phyloP scores from a whole-genome alignment of 2,113 vertebrate genomes.

The Oncorhynchus mykiss region DNA sequence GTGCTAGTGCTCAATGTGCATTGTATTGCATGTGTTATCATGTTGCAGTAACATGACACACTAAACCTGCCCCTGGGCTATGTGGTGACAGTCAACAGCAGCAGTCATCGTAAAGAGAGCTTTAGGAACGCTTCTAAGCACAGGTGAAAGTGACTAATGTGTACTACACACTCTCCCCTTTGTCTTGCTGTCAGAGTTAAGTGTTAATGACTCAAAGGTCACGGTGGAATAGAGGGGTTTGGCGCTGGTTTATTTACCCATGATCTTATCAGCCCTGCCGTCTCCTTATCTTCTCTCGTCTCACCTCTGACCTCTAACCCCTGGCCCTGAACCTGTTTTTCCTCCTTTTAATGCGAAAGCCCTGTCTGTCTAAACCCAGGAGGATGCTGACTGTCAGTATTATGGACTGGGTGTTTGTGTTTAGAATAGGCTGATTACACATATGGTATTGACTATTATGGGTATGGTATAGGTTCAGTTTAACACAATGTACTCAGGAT shows the following conservation, averaged over 20 bases:
- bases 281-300: slow-evolving; percentile 26
- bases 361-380: not conserved
- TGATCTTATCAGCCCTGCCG: slow-evolving; percentile 1
- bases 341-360: not conserved
- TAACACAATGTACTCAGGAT: too few species aligned
- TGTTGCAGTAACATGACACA: not conserved
- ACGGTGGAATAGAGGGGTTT: not conserved
- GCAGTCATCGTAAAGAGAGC: not conserved
- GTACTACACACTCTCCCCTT: slow-evolving; percentile 35
- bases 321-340: not conserved
- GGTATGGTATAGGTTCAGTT: too few species aligned
- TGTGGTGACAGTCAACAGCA: not conserved
- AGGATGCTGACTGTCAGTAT: not conserved
- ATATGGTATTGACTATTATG: too few species aligned
- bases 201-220: slow-evolving; percentile 14
- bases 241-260: slow-evolving; percentile 16
- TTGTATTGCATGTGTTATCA: not conserved
- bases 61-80: not conserved
- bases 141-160: slow-evolving; percentile 55
- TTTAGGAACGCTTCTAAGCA: not conserved
- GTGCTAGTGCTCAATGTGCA: not conserved
- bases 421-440: too few species aligned
- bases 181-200: slow-evolving; percentile 1
- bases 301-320: slow-evolving; percentile 4
- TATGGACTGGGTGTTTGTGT: too few species aligned